Evolutionary conservation across 2,113 vertebrate genomes (phyloP).

Genomic region (Tonatia bakeri): DNA sequence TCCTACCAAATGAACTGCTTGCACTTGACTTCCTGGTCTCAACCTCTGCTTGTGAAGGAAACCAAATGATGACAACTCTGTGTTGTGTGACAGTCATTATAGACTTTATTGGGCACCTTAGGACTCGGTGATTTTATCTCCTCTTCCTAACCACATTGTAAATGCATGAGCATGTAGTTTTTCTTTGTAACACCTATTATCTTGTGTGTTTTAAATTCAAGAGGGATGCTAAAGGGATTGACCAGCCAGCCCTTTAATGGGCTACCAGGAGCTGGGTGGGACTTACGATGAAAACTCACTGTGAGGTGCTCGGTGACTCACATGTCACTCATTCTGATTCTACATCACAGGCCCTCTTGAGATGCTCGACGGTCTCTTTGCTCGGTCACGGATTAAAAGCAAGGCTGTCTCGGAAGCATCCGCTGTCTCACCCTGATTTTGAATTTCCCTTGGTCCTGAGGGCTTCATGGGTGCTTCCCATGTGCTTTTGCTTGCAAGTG

Average conservation of each 20-base stretch:
- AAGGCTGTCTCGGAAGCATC: not conserved
- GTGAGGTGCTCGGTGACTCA: not conserved
- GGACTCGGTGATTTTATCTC: not conserved
- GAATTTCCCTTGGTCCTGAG: not conserved
- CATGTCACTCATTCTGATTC: not conserved
- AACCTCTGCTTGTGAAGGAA: not conserved
- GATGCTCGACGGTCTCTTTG: not conserved
- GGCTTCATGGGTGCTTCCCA: not conserved
- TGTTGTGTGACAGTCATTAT: not conserved
- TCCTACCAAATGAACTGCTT: not conserved
- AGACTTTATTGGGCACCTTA: not conserved
- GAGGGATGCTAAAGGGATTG: not conserved
- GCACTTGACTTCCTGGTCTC: not conserved
- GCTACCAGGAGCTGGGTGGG: not conserved
- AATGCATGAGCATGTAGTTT: not conserved
- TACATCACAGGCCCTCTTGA: not conserved
- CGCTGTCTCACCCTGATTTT: not conserved
- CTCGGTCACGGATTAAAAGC: not conserved
- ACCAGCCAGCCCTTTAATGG: not conserved
- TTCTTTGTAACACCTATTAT: not conserved
- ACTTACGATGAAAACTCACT: too few relatives aligned
- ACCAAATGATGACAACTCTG: not conserved
- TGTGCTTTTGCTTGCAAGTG: not conserved
- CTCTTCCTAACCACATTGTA: not conserved
- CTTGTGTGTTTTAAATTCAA: not conserved